Conservation (phyloP, 2,797 vertebrate species). For the Coilia nasus region DNA sequence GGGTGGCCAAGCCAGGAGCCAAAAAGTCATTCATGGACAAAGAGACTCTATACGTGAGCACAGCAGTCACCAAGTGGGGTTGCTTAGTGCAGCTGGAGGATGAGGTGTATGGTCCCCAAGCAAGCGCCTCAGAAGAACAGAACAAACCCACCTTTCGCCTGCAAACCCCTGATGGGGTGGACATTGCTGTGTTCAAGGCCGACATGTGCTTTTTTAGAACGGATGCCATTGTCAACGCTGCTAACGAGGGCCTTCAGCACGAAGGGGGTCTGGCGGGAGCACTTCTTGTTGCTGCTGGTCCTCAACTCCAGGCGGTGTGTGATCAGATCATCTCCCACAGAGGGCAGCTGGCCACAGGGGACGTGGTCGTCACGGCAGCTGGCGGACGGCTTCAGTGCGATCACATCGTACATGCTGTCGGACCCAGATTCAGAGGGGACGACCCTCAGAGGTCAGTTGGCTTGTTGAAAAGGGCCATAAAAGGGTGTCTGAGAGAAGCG, state of each 20-base stretch:
- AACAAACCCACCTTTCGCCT: conserved; percentile 44
- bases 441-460: background rate
- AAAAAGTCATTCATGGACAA: conserved; percentile 76
- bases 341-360: conserved; percentile 62
- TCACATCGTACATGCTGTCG: conserved; percentile 81
- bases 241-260: conserved; percentile 69
- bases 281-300: conserved; percentile 77
- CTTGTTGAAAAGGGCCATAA: conserved; percentile 71
- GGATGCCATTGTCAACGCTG: conserved; percentile 78
- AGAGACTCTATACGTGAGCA: conserved; percentile 51
- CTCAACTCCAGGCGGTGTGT: conserved; percentile 75
- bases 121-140: background rate
- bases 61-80: conserved; percentile 53
- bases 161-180: conserved; percentile 67
- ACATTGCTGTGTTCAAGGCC: conserved; percentile 72
- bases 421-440: conserved; percentile 67
- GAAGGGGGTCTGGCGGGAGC: conserved; percentile 68
- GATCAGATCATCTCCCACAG: conserved; percentile 57
- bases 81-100: conserved; percentile 79
- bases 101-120: conserved; percentile 6
- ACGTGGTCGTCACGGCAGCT: conserved; percentile 64
- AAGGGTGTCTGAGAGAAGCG: conserved; percentile 72
- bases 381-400: conserved; percentile 77
- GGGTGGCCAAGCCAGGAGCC: conserved; percentile 73
- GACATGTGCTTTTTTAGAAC: conserved; percentile 75